Conservation (phyloP, 2,113 vertebrate species). For the Hippolais icterina region DNA sequence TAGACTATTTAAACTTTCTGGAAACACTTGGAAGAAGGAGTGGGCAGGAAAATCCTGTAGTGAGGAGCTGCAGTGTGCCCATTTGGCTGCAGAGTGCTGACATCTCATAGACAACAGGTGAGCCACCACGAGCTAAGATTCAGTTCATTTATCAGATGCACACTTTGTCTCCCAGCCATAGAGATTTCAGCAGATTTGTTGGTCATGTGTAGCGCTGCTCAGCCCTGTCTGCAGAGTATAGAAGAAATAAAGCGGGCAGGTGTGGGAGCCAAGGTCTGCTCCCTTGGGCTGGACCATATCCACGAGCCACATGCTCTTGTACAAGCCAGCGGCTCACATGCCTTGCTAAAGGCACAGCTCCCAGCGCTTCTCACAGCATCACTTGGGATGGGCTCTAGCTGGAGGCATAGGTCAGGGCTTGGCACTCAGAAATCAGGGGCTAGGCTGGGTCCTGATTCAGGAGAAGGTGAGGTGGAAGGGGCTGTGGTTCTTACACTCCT, state of each 20-base stretch:
- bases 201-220: not conserved
- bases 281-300: not conserved
- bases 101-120: not conserved
- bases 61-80: not conserved
- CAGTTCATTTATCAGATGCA: not conserved
- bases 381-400: too few species aligned
- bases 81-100: not conserved
- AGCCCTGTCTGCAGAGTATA: not conserved
- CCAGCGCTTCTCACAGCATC: not conserved
- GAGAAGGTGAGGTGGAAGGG: not conserved
- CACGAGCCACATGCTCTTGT: not conserved
- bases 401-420: not conserved
- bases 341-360: not conserved
- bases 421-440: not conserved
- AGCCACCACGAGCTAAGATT: too few species aligned
- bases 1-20: not conserved
- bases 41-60: not conserved
- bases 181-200: not conserved
- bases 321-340: not conserved
- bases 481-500: not conserved
- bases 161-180: not conserved
- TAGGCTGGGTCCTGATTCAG: not conserved
- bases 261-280: not conserved
- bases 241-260: not conserved
- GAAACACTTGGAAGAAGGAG: not conserved